phyloP scores from a whole-genome alignment of 2,888 invertebrate genomes.

The Nymphalis urticae region DNA sequence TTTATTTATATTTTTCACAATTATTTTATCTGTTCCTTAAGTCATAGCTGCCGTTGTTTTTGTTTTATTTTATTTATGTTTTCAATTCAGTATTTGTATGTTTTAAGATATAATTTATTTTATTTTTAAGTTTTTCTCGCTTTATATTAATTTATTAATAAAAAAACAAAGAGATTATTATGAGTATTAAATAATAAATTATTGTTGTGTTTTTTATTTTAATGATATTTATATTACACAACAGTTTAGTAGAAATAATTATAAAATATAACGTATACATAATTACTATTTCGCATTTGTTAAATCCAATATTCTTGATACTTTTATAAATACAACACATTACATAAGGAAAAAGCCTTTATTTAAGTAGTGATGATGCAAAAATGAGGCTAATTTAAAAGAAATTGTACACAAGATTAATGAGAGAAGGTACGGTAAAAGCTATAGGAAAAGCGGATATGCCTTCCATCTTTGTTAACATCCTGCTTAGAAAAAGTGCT shows the following conservation, averaged over 20 bases:
- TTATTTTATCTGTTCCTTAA: constrained; percentile 27
- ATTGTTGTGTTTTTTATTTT: constrained; percentile 19
- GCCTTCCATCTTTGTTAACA: constrained; percentile 1
- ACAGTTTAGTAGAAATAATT: background rate
- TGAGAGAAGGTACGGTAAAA: constrained; percentile 33
- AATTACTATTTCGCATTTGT: too few relatives aligned
- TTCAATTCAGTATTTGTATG: constrained; percentile 22
- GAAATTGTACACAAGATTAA: constrained; percentile 25
- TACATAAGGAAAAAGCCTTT: background rate
- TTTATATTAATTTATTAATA: constrained; percentile 32
- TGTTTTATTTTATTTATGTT: constrained; percentile 26
- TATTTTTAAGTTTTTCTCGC: constrained; percentile 14
- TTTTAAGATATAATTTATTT: constrained; percentile 21
- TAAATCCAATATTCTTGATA: background rate
- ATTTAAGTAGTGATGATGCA: background rate
- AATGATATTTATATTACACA: background rate
- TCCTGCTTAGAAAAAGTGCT: background rate
- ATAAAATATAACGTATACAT: too few relatives aligned
- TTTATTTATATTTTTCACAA: constrained; percentile 4
- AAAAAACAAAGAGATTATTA: constrained; percentile 33
- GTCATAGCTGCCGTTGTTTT: constrained; percentile 21
- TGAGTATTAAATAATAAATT: constrained; percentile 30
- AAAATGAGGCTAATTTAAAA: constrained; percentile 20
- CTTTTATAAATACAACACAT: background rate
- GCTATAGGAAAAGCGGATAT: constrained; percentile 28